Conservation (phyloP, 2,797 vertebrate genomes). For the Cyclura pinguis region DNA sequence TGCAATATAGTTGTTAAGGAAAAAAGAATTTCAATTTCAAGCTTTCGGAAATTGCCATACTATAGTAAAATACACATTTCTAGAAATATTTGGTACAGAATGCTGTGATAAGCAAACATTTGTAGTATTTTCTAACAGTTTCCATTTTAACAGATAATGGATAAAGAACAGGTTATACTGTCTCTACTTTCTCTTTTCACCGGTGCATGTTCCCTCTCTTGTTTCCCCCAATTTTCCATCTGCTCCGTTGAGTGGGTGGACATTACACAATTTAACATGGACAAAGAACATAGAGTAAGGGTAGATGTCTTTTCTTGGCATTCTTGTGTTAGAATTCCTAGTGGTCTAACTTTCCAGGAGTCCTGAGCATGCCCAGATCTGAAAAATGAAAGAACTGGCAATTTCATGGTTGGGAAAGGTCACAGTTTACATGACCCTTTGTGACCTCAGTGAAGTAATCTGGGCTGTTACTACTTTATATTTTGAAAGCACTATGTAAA, state of each 20-base stretch:
- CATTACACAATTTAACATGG: neutral
- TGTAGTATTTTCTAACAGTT: neutral
- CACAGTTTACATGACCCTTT: neutral
- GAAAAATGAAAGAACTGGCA: conserved; percentile 6
- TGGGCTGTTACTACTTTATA: conserved; percentile 28
- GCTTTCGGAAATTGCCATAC: conserved; percentile 18
- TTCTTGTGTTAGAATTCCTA: neutral
- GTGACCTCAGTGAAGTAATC: conserved; percentile 13
- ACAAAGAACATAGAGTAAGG: neutral
- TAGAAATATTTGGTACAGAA: neutral
- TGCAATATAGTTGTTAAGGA: neutral
- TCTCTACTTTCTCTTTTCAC: neutral
- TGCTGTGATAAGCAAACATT: neutral
- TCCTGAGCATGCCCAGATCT: conserved; percentile 4
- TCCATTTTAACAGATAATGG: neutral
- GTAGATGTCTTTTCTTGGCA: neutral
- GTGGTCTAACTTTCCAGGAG: neutral
- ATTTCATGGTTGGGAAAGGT: conserved; percentile 24
- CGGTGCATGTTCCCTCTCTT: neutral
- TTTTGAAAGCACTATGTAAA: conserved; percentile 56
- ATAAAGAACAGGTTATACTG: neutral
- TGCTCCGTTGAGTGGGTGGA: neutral
- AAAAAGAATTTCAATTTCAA: neutral
- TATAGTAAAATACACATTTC: conserved; percentile 21
- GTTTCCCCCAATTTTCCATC: neutral